Base-by-base conservation (phyloP, 2,113 vertebrate genomes). In the Gallinago media region DNA sequence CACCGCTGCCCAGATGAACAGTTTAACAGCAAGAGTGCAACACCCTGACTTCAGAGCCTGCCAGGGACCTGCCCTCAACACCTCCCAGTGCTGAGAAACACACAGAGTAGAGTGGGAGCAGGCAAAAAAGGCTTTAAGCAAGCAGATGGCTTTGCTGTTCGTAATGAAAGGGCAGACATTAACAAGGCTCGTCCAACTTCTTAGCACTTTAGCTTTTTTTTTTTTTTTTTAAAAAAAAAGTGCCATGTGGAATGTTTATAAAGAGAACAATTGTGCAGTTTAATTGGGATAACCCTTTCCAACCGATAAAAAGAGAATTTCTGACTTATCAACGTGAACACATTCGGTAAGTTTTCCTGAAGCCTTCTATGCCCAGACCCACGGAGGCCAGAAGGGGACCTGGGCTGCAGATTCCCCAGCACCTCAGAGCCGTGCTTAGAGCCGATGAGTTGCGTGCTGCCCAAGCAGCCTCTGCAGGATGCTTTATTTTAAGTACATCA, bases 361-460 rank as follows among this genome's bases (percentile, higher is more conserved):
- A 72, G 61, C 44, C 67, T 42, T 46, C 19, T 6, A 29, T 5
- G 20, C 1, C 4, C 25, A 63, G 23, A 27, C 1, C 3, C 46
- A 78, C 59, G 34, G 50, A 50, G 61, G 61, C 54, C 54, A 36
- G 4, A 13, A 4, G 20, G 29, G 34, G 52, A 67, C 16, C n/a
- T 6, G 66, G 32, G 32, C 58, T 26, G 49, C 26, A 36, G 59
- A 8, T 4, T 36, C 16, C 47, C 27, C 54, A 25, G 40, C 63
- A 26, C 49, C 38, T 4, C 22, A 9, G 65, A 66, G 46, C 65
- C 7, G 46, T 3, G 59, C 49, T 47, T 29, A 11, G 22, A 17
- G n/a, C 3, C 47, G 9, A 38, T 0, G 0, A 6, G 3, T 12
- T 10, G 40, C 0, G 8, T 4, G 15, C 34, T 1, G 50, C 46